Conservation (phyloP, 2,797 vertebrate genomes). For the Rhynchotus rufescens region DNA sequence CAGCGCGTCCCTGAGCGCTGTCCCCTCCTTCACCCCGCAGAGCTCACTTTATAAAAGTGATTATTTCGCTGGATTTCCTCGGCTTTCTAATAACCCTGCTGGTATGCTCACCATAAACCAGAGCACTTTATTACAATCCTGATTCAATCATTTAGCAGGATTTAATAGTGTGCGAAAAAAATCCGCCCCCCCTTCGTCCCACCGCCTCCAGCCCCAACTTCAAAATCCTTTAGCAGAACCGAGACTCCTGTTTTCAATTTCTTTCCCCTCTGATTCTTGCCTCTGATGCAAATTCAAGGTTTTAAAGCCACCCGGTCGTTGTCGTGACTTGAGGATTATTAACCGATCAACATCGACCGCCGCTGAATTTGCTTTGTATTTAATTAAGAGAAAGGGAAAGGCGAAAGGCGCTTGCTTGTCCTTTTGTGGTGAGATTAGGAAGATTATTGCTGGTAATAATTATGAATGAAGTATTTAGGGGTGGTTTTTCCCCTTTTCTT, state of each 20-base stretch:
- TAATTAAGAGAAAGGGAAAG: not conserved
- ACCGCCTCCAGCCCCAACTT: not conserved
- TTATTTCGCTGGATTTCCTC: conserved; percentile 72
- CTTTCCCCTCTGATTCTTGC: conserved; percentile 24
- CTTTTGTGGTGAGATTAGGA: not conserved
- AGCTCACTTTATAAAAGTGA: conserved; percentile 65
- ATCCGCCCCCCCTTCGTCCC: not conserved
- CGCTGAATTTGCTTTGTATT: not conserved
- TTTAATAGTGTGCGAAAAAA: conserved; percentile 72
- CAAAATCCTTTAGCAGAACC: conserved; percentile 39
- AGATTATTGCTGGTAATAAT: not conserved
- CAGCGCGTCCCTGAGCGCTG: conserved; percentile 30
- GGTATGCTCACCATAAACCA: conserved; percentile 51
- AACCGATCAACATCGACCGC: not conserved
- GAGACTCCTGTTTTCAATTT: conserved; percentile 63
- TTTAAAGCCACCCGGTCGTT: not conserved
- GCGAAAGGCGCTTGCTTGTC: not conserved
- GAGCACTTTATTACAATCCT: conserved; percentile 47
- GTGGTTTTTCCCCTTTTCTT: not conserved
- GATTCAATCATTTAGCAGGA: conserved; percentile 72
- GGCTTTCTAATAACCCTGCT: conserved; percentile 62
- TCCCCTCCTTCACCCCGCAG: conserved; percentile 65
- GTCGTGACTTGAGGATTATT: not conserved
- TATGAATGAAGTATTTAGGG: not conserved
- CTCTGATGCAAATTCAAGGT: not conserved